Evolutionary conservation across 2,888 invertebrate genomes (phyloP).

Genomic region (Drosophila meridiana): DNA sequence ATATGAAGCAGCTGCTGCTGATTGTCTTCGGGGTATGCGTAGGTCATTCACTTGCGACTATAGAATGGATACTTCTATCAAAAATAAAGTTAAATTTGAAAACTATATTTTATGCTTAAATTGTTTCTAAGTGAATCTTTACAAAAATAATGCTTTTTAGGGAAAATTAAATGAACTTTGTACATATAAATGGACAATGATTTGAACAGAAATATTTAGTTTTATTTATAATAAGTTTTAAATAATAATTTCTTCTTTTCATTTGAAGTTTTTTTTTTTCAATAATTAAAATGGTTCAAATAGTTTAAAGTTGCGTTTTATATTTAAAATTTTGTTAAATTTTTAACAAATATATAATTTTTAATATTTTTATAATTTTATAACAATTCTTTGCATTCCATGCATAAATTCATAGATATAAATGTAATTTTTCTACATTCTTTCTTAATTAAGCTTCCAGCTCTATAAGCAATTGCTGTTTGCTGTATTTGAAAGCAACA

Average conservation of each 20-base stretch:
- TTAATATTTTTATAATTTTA: not conserved
- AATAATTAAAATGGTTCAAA: not conserved
- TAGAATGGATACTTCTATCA: no score
- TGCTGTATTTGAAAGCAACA: not conserved
- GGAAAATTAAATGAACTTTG: not conserved
- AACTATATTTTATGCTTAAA: not conserved
- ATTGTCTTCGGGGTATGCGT: not conserved
- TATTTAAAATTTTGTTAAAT: not conserved
- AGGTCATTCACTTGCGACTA: conserved; percentile 1
- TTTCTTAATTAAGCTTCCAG: not conserved
- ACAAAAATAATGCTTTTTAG: no score
- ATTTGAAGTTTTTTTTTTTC: no score
- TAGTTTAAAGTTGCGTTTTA: not conserved
- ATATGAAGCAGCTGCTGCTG: not conserved
- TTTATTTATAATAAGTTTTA: not conserved
- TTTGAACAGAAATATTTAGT: not conserved
- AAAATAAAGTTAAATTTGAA: no score
- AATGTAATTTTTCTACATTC: not conserved
- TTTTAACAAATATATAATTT: not conserved
- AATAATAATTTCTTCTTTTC: no score
- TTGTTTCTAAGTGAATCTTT: not conserved
- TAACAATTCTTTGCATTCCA: not conserved
- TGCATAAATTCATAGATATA: not conserved
- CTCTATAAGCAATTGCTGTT: not conserved
- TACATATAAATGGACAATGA: no score